phyloP scores from a whole-genome alignment of 2,888 invertebrate genomes.

The Drosophila mettleri region DNA sequence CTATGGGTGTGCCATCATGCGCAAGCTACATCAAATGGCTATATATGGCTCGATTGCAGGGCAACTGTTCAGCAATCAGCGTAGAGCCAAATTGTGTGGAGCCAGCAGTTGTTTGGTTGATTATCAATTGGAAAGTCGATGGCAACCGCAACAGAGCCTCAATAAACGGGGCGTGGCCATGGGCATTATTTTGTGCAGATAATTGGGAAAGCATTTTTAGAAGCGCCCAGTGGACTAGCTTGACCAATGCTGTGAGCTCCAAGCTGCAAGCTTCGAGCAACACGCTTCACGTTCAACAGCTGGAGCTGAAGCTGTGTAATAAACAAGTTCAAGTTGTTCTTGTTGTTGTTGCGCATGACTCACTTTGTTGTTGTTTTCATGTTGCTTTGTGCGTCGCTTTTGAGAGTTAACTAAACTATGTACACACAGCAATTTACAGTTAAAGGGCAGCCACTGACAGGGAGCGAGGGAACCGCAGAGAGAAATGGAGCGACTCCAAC shows the following conservation, averaged over 20 bases:
- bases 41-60: slow-evolving; percentile 39
- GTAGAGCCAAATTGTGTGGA: slow-evolving; percentile 18
- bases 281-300: slow-evolving; percentile 17
- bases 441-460: slow-evolving; percentile 51
- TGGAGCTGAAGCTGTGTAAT: slow-evolving; percentile 24
- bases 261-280: slow-evolving; percentile 5
- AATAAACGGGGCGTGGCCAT: slow-evolving; percentile 70
- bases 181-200: slow-evolving; percentile 49
- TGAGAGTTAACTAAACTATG: slow-evolving; percentile 55
- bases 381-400: slow-evolving; percentile 46
- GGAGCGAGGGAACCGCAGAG: slow-evolving; percentile 13
- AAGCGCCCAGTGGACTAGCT: slow-evolving; percentile 26
- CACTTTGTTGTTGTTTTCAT: slow-evolving; percentile 50
- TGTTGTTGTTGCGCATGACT: slow-evolving; percentile 68
- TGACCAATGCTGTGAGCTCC: slow-evolving; percentile 22
- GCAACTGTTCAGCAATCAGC: slow-evolving; percentile 17
- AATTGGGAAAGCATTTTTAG: slow-evolving; percentile 58
- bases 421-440: slow-evolving; percentile 55
- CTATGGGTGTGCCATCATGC: slow-evolving; percentile 54
- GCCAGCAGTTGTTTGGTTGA: slow-evolving; percentile 47
- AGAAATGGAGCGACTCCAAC: slow-evolving; percentile 54
- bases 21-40: slow-evolving; percentile 24
- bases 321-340: slow-evolving; percentile 61
- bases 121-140: slow-evolving; percentile 74
- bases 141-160: slow-evolving; percentile 52